Base-by-base conservation (phyloP, 1,140 invertebrate genomes). In the Drosophila serrata region DNA sequence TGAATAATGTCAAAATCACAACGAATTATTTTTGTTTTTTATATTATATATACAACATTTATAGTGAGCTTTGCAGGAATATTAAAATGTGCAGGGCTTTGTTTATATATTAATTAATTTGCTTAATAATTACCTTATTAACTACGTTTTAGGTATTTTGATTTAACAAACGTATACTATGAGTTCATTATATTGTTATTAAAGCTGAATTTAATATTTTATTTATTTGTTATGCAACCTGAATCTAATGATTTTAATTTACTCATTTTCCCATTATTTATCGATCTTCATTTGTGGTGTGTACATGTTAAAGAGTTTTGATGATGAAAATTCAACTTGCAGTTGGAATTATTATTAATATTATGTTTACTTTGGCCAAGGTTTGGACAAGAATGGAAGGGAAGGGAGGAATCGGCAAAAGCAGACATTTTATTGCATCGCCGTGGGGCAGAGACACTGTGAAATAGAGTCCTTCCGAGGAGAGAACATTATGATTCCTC, bases 311-410 rank as follows among this genome's bases (percentile, higher is more conserved):
- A 68, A 60, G 48, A 35, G 56, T 43, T 9, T 29, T 33, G 12
- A 45, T 69, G 55, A 31, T 37, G 17, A 37, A 78, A 78, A 60
- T 75, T 72, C 29, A 72, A 79, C 48, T 43, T 86, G 64, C 62
- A 75, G 43, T 49, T 79, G 60, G 43, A 58, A 58, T 43, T 19
- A 43, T 11, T 19, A 6, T 62, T 48, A n/a, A n/a, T n/a, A 86
- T 86, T 79, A 75, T 79, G 57, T 86, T 86, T 86, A 70, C 78
- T 79, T 81, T 81, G 73, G 74, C 60, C 74, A 64, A 19, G 51
- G 78, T 39, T 68, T 57, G 63, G 37, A 59, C 53, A 55, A 48
- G 11, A 55, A 11, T 27, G 31, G 24, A 13, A 33, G 24, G 8
- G 12, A 31, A 22, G 33, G 24, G 24, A 35, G 61, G 72, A 69